Conservation (phyloP, 2,888 invertebrate species). For the Didymodactylos carnosus region DNA sequence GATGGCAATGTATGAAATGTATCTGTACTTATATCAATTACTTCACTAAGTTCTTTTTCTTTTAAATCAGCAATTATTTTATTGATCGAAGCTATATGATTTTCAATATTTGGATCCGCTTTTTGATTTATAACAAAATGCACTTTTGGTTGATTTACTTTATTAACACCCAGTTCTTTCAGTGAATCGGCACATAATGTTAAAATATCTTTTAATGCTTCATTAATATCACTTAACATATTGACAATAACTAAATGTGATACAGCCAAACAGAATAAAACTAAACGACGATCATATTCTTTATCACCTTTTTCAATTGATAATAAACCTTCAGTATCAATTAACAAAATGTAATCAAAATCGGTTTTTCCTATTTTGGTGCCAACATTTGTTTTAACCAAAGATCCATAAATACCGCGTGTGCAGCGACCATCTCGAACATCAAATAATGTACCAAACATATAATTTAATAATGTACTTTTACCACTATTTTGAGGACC, state of each 20-base stretch:
- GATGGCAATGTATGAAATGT: constrained; percentile 1
- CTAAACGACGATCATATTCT: background rate
- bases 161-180: background rate
- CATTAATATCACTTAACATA: background rate
- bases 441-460: background rate
- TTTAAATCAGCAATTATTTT: background rate
- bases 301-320: background rate
- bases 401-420: background rate
- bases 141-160: background rate
- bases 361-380: no score
- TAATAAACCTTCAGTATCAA: background rate
- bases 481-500: constrained; percentile 91
- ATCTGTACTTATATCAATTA: background rate
- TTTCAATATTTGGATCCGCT: background rate
- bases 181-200: background rate
- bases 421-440: background rate
- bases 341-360: background rate
- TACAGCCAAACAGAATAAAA: background rate
- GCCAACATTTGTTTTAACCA: background rate
- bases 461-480: constrained; percentile 36
- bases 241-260: background rate
- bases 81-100: background rate
- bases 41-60: background rate
- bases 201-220: background rate
- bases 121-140: constrained; percentile 1